A percentile compares a stretch with the other conserved stretches of the same genome.
These are phyloP conservation scores for Apodemus speciosus DNA, from an alignment of 2,113 vertebrate species.

Conservation along the genomic window DNA sequence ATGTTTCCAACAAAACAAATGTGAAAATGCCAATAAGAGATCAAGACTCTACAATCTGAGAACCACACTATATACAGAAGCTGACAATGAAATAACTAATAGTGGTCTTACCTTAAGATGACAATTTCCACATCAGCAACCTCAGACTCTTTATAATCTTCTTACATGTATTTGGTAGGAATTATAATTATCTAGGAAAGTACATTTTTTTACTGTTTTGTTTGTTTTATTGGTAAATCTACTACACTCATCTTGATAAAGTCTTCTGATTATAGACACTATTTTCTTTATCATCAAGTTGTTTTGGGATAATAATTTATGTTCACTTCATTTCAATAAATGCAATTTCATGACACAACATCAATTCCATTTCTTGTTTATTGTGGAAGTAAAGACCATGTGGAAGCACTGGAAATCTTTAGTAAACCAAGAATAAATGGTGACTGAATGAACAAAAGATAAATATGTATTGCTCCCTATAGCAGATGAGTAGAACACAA, in stretches of 20 bases:
- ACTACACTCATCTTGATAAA: not conserved
- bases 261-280: not conserved
- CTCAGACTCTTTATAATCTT: not conserved
- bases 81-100: not conserved
- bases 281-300: not conserved
- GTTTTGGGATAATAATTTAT: not conserved
- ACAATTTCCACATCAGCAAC: not conserved
- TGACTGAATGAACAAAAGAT: not conserved
- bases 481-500: not conserved
- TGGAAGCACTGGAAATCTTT: not conserved
- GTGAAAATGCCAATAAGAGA: not conserved
- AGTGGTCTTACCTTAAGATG: fast-evolving
- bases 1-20: not conserved
- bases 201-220: not conserved
- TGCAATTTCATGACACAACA: not conserved
- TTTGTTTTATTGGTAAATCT: not conserved
- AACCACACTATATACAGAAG: not conserved
- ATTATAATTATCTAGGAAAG: not conserved
- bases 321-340: not conserved
- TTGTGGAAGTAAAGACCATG: not conserved
- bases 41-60: not conserved
- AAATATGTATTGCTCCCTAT: not conserved
- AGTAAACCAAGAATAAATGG: not conserved
- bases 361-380: not conserved
- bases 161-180: not conserved